Percentiles rank a stretch among this genome's conserved stretches.
Conservation (phyloP, 2,888 invertebrate species). For the Dastarcus helophoroides region DNA sequence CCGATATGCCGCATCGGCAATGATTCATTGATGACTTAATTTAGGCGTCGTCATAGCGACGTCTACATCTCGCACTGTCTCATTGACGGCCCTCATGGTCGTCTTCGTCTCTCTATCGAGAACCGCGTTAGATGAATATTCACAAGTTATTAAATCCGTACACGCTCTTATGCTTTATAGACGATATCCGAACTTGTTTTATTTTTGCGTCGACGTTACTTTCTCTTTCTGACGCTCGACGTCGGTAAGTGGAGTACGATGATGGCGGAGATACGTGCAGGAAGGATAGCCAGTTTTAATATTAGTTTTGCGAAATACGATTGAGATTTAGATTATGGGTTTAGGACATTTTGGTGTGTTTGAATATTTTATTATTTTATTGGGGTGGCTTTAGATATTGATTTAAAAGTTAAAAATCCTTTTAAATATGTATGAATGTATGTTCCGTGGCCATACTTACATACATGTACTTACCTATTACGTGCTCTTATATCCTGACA, state of each 20-base stretch:
- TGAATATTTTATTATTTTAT: constrained; percentile 31
- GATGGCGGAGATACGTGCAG: constrained; percentile 5
- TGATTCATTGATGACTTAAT: constrained; percentile 39
- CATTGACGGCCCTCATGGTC: constrained; percentile 13
- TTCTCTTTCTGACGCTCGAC: constrained; percentile 5
- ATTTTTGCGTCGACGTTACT: constrained; percentile 9
- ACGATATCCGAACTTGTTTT: constrained; percentile 11
- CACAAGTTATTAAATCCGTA: constrained; percentile 40
- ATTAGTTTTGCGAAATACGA: constrained; percentile 32
- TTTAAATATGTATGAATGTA: too few species aligned
- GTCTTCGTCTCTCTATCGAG: constrained; percentile 17
- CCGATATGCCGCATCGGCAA: constrained; percentile 32
- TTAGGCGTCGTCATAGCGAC: constrained; percentile 35
- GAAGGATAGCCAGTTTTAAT: constrained; percentile 19
- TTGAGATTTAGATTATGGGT: constrained; percentile 31
- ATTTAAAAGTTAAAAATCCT: too few species aligned
- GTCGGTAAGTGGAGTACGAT: too few species aligned
- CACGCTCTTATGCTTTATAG: constrained; percentile 33
- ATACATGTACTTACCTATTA: too few species aligned
- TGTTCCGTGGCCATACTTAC: too few species aligned
- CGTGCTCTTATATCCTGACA: too few species aligned
- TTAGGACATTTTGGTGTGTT: constrained; percentile 27
- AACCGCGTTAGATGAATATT: constrained; percentile 35
- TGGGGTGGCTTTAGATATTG: constrained; percentile 11
- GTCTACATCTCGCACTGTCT: constrained; percentile 20